Conservation (phyloP, 2,797 vertebrate species). For the Bradypus variegatus region DNA sequence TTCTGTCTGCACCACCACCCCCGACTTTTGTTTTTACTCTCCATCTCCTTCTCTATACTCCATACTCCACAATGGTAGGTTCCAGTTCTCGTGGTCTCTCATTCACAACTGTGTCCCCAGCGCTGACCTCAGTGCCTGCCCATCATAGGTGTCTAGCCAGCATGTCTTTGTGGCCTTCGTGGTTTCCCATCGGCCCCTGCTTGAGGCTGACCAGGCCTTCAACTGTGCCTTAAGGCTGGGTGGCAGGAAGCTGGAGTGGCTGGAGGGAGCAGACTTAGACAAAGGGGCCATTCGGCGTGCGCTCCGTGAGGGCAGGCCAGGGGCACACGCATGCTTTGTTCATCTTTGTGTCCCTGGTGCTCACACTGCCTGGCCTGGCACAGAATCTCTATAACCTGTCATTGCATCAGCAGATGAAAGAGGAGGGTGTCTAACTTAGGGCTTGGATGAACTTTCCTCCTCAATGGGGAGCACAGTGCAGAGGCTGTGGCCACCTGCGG, state of each 20-base stretch:
- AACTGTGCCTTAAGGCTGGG: no score
- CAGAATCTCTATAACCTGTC: background rate
- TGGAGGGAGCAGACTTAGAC: background rate
- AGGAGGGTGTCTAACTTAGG: background rate
- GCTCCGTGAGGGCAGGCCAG: background rate
- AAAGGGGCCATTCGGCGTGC: background rate
- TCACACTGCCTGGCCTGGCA: background rate
- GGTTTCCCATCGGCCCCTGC: background rate
- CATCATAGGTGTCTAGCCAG: accelerated
- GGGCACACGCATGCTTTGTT: background rate
- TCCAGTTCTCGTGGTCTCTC: background rate
- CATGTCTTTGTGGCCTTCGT: background rate
- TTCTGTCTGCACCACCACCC: accelerated
- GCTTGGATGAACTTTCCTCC: background rate
- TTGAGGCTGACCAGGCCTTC: background rate
- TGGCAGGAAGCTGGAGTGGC: background rate
- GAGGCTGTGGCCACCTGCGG: background rate
- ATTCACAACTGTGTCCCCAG: background rate
- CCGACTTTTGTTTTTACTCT: background rate
- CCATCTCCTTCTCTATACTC: background rate
- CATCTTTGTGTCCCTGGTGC: background rate
- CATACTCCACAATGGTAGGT: background rate
- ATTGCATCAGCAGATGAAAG: background rate
- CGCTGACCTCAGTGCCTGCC: background rate
- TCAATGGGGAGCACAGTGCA: background rate